Base-by-base conservation (phyloP, 2,113 vertebrate genomes). In the Hystrix cristata region DNA sequence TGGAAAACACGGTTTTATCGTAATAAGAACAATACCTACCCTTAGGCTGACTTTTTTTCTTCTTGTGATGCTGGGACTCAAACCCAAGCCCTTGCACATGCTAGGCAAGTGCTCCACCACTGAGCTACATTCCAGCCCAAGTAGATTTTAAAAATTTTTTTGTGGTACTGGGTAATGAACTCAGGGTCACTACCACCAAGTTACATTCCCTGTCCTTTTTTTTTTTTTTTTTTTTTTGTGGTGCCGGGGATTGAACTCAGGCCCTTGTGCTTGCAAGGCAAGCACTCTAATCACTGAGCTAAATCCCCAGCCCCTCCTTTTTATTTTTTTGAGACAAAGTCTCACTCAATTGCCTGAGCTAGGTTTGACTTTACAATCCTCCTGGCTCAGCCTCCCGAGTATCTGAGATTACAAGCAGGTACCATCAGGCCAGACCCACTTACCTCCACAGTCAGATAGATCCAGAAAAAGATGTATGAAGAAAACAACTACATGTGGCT, bases 21-120 rank as follows among this genome's bases (percentile, higher is more conserved):
- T 46, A 83, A 95, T 51, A 82, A 23, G 80, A 96, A 79, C 25
- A 83, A 78, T 34, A 57, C 5, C 29, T 85, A 55, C 34, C 92
- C 60, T 74, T 76, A 92, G 83, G 71, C 11, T 76, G 34, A 43
- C 29, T 72, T 18, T 9, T 72, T 25, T 11, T 72, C 38, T 25
- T 43, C 16, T 55, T 27, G 48, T 9, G 13, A 29, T 19, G 34
- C 21, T 79, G 10, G 43, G 43, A 38, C 46, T 34, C 31, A 23
- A 69, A 46, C 74, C 29, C 60, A 83, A 53, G 79, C 69, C 29
- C n/a, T 13, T 16, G 12, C 4, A 3, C 5, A 12, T 11, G 12
- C 19, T 51, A 71, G 29, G 65, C 19, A 55, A n/a, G 8, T 11
- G 19, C n/a, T 94, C 64, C 62, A 1, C 76, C 43, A 64, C 72